Conservation (phyloP, 2,113 vertebrate species). For the Saguinus imperator region DNA sequence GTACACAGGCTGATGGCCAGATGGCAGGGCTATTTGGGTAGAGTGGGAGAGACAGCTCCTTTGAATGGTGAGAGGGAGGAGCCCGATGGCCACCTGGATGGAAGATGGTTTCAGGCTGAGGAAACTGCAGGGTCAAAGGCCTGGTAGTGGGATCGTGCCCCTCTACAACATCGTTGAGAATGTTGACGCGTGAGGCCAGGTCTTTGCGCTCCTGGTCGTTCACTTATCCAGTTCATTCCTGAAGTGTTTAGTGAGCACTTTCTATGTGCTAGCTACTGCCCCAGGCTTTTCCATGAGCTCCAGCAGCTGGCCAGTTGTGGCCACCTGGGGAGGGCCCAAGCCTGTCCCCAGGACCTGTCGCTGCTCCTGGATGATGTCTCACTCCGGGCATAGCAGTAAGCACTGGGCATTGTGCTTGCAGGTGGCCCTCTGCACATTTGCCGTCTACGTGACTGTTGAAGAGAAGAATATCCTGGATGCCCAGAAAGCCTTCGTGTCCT, state of each 20-base stretch:
- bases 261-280: not conserved
- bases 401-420: conserved; percentile 60
- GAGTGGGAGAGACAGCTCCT: no score
- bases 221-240: not conserved
- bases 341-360: rapidly evolving
- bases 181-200: rapidly evolving
- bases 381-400: not conserved
- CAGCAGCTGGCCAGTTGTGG: rapidly evolving
- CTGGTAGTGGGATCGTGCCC: rapidly evolving
- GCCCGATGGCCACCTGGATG: rapidly evolving
- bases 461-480: conserved; percentile 90
- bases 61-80: not conserved
- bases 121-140: not conserved
- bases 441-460: conserved; percentile 88
- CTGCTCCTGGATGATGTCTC: not conserved
- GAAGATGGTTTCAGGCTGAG: not conserved
- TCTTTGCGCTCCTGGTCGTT: no score
- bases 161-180: not conserved
- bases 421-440: conserved; percentile 90
- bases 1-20: rapidly evolving
- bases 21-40: not conserved
- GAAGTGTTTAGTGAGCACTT: not conserved
- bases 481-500: conserved; percentile 94
- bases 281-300: no score
- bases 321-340: not conserved